These are phyloP conservation scores for Emmelina monodactyla DNA, from an alignment of 2,888 invertebrate species.

Conservation along the genomic window DNA sequence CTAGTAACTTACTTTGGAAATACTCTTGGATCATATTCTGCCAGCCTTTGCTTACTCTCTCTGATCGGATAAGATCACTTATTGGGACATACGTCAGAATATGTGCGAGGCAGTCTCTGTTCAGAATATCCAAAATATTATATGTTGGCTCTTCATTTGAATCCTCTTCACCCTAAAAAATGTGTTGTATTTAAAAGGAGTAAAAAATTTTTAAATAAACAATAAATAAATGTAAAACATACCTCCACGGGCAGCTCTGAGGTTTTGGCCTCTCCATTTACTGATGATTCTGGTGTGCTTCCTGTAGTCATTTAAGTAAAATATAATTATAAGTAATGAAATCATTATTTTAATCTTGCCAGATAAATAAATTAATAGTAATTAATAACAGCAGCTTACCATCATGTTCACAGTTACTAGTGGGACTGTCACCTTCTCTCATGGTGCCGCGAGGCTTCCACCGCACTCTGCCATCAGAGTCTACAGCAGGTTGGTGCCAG, in stretches of 20 bases:
- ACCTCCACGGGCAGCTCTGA: no score
- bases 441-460: constrained; percentile 30
- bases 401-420: no score
- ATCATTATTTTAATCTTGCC: no score
- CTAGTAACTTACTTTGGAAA: constrained; percentile 37
- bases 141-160: constrained; percentile 22
- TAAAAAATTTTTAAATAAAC: no score
- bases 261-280: no score
- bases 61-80: constrained; percentile 59
- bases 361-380: no score
- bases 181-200: constrained; percentile 4
- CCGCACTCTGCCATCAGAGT: constrained; percentile 36
- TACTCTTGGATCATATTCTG: constrained; percentile 55
- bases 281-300: no score
- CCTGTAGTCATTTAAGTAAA: no score
- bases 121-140: constrained; percentile 54
- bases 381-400: no score
- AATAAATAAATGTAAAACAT: no score
- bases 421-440: no score
- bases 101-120: constrained; percentile 63
- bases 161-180: constrained; percentile 19
- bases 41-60: constrained; percentile 68
- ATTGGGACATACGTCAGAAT: constrained; percentile 59
- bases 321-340: no score
- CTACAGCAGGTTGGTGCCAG: constrained; percentile 68